A percentile compares a stretch with the other conserved stretches of the same genome.
Evolutionary conservation across 53 echinoderm and acorn worm species (phyloP).

Genomic region (Holothuria leucospilota): DNA sequence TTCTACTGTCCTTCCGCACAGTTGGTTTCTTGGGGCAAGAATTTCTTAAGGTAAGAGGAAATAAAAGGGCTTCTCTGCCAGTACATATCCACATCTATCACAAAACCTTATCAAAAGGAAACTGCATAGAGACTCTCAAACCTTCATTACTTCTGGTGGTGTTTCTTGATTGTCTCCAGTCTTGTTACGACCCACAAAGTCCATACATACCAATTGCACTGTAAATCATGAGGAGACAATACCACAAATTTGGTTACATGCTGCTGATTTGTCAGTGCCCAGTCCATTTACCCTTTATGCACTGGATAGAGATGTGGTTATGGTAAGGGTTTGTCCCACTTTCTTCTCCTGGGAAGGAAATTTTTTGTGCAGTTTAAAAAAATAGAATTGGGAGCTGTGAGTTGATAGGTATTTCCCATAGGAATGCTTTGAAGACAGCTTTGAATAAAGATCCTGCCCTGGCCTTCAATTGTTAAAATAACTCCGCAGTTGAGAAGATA

Average conservation of each 20-base stretch:
- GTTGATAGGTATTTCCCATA: conserved; percentile 59
- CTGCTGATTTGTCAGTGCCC: conserved; percentile 57
- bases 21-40: background rate
- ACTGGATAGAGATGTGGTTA: conserved; percentile 67
- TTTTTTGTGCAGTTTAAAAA: conserved; percentile 66
- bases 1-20: background rate
- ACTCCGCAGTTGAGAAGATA: background rate
- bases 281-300: conserved; percentile 52
- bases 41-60: background rate
- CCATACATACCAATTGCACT: background rate
- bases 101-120: no score
- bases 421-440: background rate
- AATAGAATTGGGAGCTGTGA: conserved; percentile 49
- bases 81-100: no score
- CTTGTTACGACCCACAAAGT: background rate
- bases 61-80: background rate
- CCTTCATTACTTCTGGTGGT: background rate
- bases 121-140: no score
- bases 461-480: conserved; percentile 51
- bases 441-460: conserved; percentile 22
- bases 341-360: conserved; percentile 40
- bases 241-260: conserved; percentile 75
- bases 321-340: conserved; percentile 70
- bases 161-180: background rate
- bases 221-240: conserved; percentile 76